These are phyloP conservation scores for Oconnorella tubifera DNA, from an alignment of 2,888 invertebrate genomes.

Conservation along the genomic window DNA sequence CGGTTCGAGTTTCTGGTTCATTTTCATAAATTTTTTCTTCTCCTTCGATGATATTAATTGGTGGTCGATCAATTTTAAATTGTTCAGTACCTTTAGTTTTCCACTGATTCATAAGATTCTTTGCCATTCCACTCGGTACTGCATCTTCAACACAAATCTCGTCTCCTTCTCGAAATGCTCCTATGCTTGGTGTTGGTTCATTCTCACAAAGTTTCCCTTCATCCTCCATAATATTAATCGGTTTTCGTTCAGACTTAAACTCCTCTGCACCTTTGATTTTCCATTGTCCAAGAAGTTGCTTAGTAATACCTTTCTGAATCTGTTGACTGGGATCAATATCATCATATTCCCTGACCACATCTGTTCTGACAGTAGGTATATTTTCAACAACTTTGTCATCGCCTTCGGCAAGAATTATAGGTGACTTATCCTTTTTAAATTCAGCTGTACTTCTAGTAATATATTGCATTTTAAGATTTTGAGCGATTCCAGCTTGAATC, in stretches of 20 bases:
- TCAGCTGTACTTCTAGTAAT: slow-evolving; percentile 2
- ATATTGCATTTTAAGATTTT: slow-evolving; percentile 3
- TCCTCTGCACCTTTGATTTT: slow-evolving; percentile 6
- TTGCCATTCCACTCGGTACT: slow-evolving; percentile 5
- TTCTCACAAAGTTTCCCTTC: slow-evolving; percentile 12
- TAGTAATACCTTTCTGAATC: slow-evolving; percentile 5
- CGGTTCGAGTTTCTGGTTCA: slow-evolving; percentile 4
- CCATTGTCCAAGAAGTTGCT: slow-evolving; percentile 10
- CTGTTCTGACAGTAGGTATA: slow-evolving; percentile 9
- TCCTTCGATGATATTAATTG: slow-evolving; percentile 6
- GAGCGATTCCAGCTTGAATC: neutral
- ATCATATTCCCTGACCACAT: neutral
- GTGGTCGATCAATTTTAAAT: neutral
- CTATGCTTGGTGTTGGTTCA: neutral
- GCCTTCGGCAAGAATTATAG: slow-evolving; percentile 9
- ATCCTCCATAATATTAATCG: slow-evolving; percentile 6
- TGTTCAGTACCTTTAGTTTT: neutral
- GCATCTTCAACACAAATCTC: neutral
- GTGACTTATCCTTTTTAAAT: neutral
- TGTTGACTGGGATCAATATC: neutral
- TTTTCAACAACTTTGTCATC: slow-evolving; percentile 11
- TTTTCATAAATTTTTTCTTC: slow-evolving; percentile 12
- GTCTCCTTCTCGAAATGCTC: neutral
- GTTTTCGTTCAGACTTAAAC: neutral
- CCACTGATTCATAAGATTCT: neutral